Conservation (phyloP, 2,888 invertebrate genomes). For the Gymnosoma rotundatum region DNA sequence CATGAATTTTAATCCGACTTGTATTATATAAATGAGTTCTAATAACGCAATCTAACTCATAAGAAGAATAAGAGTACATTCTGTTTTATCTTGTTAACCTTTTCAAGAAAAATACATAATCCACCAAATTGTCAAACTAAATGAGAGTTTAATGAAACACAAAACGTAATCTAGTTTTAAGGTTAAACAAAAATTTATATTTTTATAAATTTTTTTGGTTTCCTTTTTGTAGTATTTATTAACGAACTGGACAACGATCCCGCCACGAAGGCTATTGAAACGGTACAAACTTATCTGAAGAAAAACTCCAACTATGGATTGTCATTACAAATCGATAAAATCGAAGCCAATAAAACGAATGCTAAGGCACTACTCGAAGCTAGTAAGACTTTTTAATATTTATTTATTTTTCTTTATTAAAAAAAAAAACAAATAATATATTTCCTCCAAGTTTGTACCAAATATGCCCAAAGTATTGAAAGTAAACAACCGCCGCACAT, state of each 20-base stretch:
- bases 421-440: not conserved
- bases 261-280: slow-evolving; percentile 88
- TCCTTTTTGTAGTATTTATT: slow-evolving; percentile 84
- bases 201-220: slow-evolving; percentile 31
- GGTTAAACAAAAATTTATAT: too few relatives aligned
- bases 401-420: not conserved
- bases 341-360: slow-evolving; percentile 88
- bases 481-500: slow-evolving; percentile 88
- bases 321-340: slow-evolving; percentile 83
- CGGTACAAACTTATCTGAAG: slow-evolving; percentile 87
- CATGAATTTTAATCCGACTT: too few relatives aligned
- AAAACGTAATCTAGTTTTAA: too few relatives aligned
- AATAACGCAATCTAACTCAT: too few relatives aligned
- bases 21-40: too few relatives aligned
- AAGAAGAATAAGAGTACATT: too few relatives aligned
- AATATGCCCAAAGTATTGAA: slow-evolving; percentile 86
- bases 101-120: too few relatives aligned
- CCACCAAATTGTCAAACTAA: too few relatives aligned
- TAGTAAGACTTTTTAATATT: slow-evolving; percentile 83
- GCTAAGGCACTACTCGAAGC: slow-evolving; percentile 87
- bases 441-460: slow-evolving; percentile 86
- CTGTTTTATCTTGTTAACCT: too few relatives aligned
- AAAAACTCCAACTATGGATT: slow-evolving; percentile 87
- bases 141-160: too few relatives aligned
- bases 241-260: slow-evolving; percentile 89